Evolutionary conservation across 2,888 invertebrate genomes (phyloP), one percentile per base, ranked within the genome.

Genomic region (Entomobrya multifasciata): DNA sequence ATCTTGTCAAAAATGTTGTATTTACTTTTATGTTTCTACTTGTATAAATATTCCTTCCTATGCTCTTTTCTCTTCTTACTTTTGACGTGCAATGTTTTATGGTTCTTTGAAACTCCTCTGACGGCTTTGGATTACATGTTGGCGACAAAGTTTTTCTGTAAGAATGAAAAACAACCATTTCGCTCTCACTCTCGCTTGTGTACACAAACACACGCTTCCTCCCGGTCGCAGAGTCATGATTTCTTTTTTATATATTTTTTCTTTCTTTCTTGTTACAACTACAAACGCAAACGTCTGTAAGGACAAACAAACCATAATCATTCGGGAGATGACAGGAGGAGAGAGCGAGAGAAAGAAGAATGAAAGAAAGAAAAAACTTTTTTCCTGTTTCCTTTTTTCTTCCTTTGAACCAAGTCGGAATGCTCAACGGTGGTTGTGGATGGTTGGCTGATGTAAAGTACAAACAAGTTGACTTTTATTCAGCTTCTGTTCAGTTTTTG

Each of bases 301-400:
- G 60, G 49, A 82, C 72, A 82, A 82, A 82, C 82, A 82, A 82
- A 82, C 82, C 72, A 82, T 82, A 82, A 82, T 82, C 82, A 82
- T 82, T 82, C 60, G 36, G 49, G 74, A 82, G 82, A 82, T 82
- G 82, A 62, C 82, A 82, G 36, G 41, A 55, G 60, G 30, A 78
- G 57, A 20, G 70, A 44, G 47, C 1, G 74, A 27, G 52, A 62
- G 6, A 30, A n/a, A 62, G 49, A 57, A 55, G n/a, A n/a, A n/a
- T n/a, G n/a, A n/a, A n/a, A n/a, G n/a, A n/a, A n/a, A n/a, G n/a
- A n/a, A 70, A 30, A 57, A 70, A 57, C 5, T 36, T 15, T 57
- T 55, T 57, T n/a, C 44, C 27, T 72, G 67, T 70, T 79, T 70
- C 44, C 70, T 80, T 82, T 74, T 74, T 27, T 44, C 60, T 60